Conservation (phyloP, 2,888 invertebrate species). For the Sisyra terminalis region DNA sequence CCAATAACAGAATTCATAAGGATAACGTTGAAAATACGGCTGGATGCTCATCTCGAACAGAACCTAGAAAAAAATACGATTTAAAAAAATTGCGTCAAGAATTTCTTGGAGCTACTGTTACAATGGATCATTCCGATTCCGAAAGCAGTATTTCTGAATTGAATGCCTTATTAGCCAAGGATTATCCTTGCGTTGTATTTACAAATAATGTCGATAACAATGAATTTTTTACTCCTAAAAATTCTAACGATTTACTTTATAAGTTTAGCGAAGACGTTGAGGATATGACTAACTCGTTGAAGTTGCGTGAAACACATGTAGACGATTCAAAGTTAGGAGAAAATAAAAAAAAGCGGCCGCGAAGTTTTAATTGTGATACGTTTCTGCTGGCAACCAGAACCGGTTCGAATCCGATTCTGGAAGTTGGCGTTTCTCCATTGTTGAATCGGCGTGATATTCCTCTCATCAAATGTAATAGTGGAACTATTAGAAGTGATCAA, state of each 20-base stretch:
- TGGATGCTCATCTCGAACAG: no score
- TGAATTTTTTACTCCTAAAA: no score
- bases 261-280: no score
- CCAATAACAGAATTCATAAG: no score
- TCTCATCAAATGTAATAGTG: conserved; percentile 7
- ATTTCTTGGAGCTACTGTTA: conserved; percentile 3
- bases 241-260: no score
- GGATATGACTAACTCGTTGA: neutral
- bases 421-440: neutral
- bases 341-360: neutral
- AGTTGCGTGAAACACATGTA: conserved; percentile 7
- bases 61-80: conserved; percentile 3
- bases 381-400: conserved; percentile 1
- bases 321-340: neutral
- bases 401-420: neutral
- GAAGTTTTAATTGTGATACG: conserved; percentile 6
- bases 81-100: conserved; percentile 6
- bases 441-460: neutral
- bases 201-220: no score
- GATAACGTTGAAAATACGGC: no score
- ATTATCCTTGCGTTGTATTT: no score
- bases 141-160: conserved; percentile 2
- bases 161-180: no score
- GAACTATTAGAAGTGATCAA: neutral
- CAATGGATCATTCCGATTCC: neutral